These are phyloP conservation scores for Drosophila subobscura DNA, from an alignment of 1,140 invertebrate species.

Conservation along the genomic window DNA sequence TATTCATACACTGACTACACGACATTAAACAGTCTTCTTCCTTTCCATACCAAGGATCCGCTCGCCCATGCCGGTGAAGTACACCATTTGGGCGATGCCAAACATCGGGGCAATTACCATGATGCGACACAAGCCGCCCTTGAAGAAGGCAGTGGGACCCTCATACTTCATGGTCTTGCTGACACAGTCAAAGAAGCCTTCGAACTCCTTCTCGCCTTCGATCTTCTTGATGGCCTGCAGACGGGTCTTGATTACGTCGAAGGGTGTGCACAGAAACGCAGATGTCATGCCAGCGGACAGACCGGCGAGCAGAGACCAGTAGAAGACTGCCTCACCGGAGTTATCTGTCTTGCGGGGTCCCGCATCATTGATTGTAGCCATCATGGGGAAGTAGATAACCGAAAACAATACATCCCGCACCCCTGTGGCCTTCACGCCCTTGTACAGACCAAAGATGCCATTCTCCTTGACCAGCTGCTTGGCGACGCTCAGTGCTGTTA, in stretches of 20 bases:
- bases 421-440: constrained; percentile 95
- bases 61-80: constrained; percentile 98
- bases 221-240: constrained; percentile 96
- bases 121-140: constrained; percentile 97
- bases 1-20: constrained; percentile 1
- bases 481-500: constrained; percentile 94
- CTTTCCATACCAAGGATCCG: constrained; percentile 87
- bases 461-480: constrained; percentile 90
- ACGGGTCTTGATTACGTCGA: constrained; percentile 99
- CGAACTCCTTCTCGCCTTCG: constrained; percentile 92
- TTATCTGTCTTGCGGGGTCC: constrained; percentile 90
- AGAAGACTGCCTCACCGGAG: constrained; percentile 90
- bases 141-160: constrained; percentile 96
- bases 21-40: constrained; percentile 37
- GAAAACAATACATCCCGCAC: constrained; percentile 97
- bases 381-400: constrained; percentile 98
- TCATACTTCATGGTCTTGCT: constrained; percentile 93
- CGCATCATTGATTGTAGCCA: constrained; percentile 95
- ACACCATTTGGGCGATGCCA: constrained; percentile 99
- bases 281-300: constrained; percentile 93
- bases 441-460: constrained; percentile 97
- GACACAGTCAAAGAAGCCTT: constrained; percentile 92
- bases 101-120: constrained; percentile 99
- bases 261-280: constrained; percentile 95
- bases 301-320: constrained; percentile 94